These are phyloP conservation scores for Dyspetes luteomarginatus DNA, from an alignment of 2,888 invertebrate species.

Conservation along the genomic window DNA sequence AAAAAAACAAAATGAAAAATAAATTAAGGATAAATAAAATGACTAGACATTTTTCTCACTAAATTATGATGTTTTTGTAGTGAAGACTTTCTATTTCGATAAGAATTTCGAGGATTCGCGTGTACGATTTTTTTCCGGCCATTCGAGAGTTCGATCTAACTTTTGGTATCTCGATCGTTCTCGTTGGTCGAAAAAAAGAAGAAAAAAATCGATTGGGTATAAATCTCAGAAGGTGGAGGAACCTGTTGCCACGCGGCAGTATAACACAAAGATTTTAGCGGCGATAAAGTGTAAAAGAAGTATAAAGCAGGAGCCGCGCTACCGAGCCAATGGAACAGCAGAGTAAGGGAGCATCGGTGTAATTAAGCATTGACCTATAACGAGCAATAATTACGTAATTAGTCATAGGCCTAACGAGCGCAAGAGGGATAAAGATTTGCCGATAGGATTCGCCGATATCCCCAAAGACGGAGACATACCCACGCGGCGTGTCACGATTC, in stretches of 20 bases:
- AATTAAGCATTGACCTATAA: slow-evolving; percentile 81
- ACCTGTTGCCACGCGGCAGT: slow-evolving; percentile 38
- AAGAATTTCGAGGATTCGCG: slow-evolving; percentile 23
- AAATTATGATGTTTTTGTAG: too few species aligned
- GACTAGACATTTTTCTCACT: too few species aligned
- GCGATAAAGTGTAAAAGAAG: slow-evolving; percentile 76
- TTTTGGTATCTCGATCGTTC: slow-evolving; percentile 6
- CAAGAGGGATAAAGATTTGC: slow-evolving; percentile 75
- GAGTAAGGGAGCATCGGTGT: slow-evolving; percentile 65
- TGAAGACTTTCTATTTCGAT: slow-evolving; percentile 16
- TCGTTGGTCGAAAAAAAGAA: neutral
- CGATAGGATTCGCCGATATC: slow-evolving; percentile 75
- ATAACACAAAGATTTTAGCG: slow-evolving; percentile 75
- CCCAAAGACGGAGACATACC: slow-evolving; percentile 65
- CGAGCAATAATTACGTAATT: slow-evolving; percentile 81
- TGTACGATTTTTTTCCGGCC: neutral
- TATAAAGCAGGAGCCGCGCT: slow-evolving; percentile 66
- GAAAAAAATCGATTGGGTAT: slow-evolving; percentile 37
- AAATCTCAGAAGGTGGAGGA: slow-evolving; percentile 8
- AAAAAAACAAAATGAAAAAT: too few species aligned
- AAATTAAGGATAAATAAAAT: too few species aligned
- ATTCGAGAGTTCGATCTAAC: neutral
- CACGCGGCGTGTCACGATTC: slow-evolving; percentile 60
- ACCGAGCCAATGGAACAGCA: slow-evolving; percentile 67
- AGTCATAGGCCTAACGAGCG: slow-evolving; percentile 80